Percentiles rank a stretch among this genome's conserved stretches.
phyloP scores from a whole-genome alignment of 64 coral and sea anemone species.

The Montipora cactus region DNA sequence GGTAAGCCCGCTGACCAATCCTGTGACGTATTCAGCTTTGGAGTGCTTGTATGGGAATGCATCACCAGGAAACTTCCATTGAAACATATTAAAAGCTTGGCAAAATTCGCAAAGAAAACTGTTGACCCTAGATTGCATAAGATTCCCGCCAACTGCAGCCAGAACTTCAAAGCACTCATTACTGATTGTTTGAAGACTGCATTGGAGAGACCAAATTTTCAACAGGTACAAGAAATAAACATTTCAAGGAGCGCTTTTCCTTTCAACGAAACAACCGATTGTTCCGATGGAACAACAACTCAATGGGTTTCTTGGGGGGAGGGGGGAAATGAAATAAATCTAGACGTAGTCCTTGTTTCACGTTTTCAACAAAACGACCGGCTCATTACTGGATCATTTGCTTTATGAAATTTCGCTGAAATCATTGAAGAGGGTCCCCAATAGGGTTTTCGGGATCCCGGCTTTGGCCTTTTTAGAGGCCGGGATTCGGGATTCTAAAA shows the following conservation, averaged over 20 bases:
- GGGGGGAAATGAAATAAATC: too few species aligned
- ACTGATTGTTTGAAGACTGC: slow-evolving; percentile 67
- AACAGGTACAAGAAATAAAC: slow-evolving; percentile 56
- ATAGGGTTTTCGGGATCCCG: too few species aligned
- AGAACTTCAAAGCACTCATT: slow-evolving; percentile 75
- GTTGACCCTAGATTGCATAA: slow-evolving; percentile 73
- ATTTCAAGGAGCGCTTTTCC: background rate
- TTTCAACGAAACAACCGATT: too few species aligned
- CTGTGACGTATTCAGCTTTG: slow-evolving; percentile 89
- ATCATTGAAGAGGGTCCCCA: too few species aligned
- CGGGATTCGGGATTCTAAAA: too few species aligned
- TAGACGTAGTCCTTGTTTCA: too few species aligned
- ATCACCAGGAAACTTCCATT: slow-evolving; percentile 78
- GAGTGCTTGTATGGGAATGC: slow-evolving; percentile 85
- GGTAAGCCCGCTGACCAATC: slow-evolving; percentile 75
- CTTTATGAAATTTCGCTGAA: too few species aligned
- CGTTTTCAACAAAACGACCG: too few species aligned
- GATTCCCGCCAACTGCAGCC: slow-evolving; percentile 77
- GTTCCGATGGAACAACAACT: too few species aligned
- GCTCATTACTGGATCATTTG: too few species aligned
- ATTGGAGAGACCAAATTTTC: slow-evolving; percentile 77
- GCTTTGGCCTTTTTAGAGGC: too few species aligned
- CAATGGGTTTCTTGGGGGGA: too few species aligned
- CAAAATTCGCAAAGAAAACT: slow-evolving; percentile 35
- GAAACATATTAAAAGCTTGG: slow-evolving; percentile 63